Base-by-base conservation (phyloP, 2,888 invertebrate species). In the Ichneumoninae sp. region DNA sequence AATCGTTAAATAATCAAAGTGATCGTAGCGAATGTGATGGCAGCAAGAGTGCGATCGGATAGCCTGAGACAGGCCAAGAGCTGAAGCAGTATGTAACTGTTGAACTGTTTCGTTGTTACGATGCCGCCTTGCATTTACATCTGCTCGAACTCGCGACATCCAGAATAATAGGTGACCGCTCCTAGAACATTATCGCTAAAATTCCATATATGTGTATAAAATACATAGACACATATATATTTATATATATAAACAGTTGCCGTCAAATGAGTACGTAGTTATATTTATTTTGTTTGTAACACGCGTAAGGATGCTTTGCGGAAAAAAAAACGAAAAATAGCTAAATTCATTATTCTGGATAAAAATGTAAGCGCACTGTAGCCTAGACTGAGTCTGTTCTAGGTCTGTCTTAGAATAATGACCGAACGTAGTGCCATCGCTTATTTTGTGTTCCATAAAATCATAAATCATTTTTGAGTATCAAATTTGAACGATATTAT, bases 321-420 rank as follows among this genome's bases (percentile, higher is more conserved):
- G 5, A 33, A 47, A 60, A 19, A 19, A 63, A 57, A 22, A 57
- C 26, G 26, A 22, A 57, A 87, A 83, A 86, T 88, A 89, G 88
- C 87, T 88, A 86, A 77, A 89, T 90, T 90, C 87, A 92, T 94
- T 94, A 94, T 94, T 94, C 93, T 93, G 93, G 93, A 93, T 93
- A 74, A 90, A 89, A 87, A 76, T 83, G 69, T 78, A 69, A 73
- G 66, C 54, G 87, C 90, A 90, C 88, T 88, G 90, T 92, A 93
- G 93, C 92, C 93, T 93, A 91, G 92, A 93, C 92, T 93, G 93
- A 91, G 93, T 93, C 92, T 93, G 93, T 93, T 91, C 93, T 93
- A 91, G 92, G 93, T 93, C 93, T 93, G 93, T 93, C 93, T 93
- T 93, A 89, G 86, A 90, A 88, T 47, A 90, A 84, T 76, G 83